These are phyloP conservation scores for Cassiopea xamachana DNA, from an alignment of 30 jellyfish, hydroid and myxozoan genomes.

Conservation along the genomic window DNA sequence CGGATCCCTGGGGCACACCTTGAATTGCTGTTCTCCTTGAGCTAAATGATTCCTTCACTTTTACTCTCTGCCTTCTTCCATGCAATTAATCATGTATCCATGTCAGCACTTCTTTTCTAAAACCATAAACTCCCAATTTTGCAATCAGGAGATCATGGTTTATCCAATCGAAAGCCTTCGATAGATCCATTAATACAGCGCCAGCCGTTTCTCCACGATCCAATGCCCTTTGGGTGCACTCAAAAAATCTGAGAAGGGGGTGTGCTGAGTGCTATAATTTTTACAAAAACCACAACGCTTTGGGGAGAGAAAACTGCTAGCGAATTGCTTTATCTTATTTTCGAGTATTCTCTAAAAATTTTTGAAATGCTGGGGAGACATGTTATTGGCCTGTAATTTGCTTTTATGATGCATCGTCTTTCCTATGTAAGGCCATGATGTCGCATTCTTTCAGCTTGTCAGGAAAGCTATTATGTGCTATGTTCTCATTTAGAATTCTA, in stretches of 20 bases:
- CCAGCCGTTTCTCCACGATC: not conserved
- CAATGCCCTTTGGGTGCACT: not conserved
- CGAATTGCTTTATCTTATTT: too few species aligned
- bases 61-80: not conserved
- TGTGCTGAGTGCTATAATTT: not conserved
- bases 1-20: not conserved
- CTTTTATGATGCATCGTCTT: too few species aligned
- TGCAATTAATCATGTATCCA: too few species aligned
- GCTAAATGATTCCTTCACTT: not conserved
- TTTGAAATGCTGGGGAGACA: too few species aligned
- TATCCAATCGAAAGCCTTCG: not conserved
- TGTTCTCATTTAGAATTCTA: too few species aligned
- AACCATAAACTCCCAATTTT: not conserved
- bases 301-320: too few species aligned
- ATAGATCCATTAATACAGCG: not conserved
- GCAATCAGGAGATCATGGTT: not conserved
- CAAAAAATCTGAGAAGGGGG: not conserved
- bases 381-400: too few species aligned
- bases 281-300: not conserved
- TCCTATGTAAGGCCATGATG: too few species aligned
- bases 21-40: not conserved
- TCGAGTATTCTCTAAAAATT: too few species aligned
- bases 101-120: not conserved
- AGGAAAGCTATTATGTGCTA: too few species aligned
- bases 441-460: too few species aligned